Percentiles rank a stretch among this genome's conserved stretches.
These are phyloP conservation scores for Ivindomyrus marchei DNA, from an alignment of 2,113 vertebrate genomes.

Conservation along the genomic window DNA sequence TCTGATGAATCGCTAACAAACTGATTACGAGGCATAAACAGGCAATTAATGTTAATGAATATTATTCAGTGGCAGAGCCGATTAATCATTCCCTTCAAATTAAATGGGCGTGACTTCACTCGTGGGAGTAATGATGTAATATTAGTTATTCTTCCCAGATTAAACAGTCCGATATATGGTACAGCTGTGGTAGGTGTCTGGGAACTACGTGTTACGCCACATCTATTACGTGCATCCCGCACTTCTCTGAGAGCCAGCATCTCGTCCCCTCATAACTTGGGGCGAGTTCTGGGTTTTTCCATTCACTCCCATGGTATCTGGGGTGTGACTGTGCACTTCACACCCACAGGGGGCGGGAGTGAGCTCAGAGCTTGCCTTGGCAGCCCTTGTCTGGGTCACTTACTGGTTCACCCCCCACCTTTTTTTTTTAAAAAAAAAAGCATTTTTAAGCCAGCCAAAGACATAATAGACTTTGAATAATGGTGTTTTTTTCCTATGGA, in stretches of 20 bases:
- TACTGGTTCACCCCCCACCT: not conserved
- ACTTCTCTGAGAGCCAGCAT: not conserved
- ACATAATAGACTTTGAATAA: not conserved
- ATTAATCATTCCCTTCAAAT: not conserved
- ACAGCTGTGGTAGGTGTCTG: not conserved
- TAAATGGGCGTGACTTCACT: not conserved
- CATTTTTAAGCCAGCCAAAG: not conserved
- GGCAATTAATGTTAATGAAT: not conserved
- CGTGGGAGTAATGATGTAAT: not conserved
- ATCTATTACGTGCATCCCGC: not conserved
- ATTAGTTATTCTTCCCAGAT: not conserved
- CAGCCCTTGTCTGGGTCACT: not conserved
- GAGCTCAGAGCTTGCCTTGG: not conserved
- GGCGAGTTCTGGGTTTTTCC: not conserved
- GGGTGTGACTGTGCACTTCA: not conserved
- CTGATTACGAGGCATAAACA: not conserved
- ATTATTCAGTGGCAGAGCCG: not conserved
- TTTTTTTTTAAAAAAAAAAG: not conserved
- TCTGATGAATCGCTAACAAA: not conserved
- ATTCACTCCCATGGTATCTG: not conserved
- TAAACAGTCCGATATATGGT: not conserved
- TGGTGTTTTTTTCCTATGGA: not conserved
- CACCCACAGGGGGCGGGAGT: not conserved
- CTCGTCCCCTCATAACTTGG: not conserved
- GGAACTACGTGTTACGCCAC: not conserved